Base-by-base conservation (phyloP, 2,113 vertebrate genomes). In the Rhombomys opimus region DNA sequence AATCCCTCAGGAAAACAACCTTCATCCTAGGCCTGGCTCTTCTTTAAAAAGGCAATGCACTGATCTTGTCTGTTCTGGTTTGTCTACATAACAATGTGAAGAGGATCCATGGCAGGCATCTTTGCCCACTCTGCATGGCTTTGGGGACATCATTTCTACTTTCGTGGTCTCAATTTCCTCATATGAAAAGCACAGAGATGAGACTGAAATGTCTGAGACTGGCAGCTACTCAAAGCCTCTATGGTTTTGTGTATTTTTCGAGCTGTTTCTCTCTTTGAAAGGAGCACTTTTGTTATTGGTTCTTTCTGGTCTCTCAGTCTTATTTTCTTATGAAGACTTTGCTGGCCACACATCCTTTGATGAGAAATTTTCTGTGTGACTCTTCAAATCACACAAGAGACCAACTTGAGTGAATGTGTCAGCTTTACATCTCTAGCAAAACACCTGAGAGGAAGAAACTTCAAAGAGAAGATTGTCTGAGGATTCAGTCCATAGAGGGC, bases 251-350 rank as follows among this genome's bases (percentile, higher is more conserved):
- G 46, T 41, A 13, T 30, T 78, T 92, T 81, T 38, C 80, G 80
- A 87, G 46, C 77, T n/a, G 2, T 67, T 41, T 73, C 75, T 73
- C n/a, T 94, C 61, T 95, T 91, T 88, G 50, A 80, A 88, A 93
- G 41, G 50, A 75, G n/a, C 32, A 65, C 52, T 94, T 95, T 61
- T 32, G 90, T 81, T 57, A 77, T 80, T 86, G 57, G 3, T 94
- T 95, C 65, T 90, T 92, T 86, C 94, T 90, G 52, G n/a, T 5
- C 35, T 93, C 54, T 85, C 73, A 38, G 38, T 67, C 87, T 50
- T 65, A 63, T 90, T 96, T 77, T 72, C 14, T 38, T 50, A 87
- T 27, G n/a, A 75, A 52, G 85, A 90, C 7, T 90, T 72, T 61
- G 50, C 63, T 87, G 30, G 63, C 35, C 46, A 87, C 12, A 75